These are phyloP conservation scores for Pelecanoides urinatrix DNA, from an alignment of 2,113 vertebrate genomes.

Conservation along the genomic window DNA sequence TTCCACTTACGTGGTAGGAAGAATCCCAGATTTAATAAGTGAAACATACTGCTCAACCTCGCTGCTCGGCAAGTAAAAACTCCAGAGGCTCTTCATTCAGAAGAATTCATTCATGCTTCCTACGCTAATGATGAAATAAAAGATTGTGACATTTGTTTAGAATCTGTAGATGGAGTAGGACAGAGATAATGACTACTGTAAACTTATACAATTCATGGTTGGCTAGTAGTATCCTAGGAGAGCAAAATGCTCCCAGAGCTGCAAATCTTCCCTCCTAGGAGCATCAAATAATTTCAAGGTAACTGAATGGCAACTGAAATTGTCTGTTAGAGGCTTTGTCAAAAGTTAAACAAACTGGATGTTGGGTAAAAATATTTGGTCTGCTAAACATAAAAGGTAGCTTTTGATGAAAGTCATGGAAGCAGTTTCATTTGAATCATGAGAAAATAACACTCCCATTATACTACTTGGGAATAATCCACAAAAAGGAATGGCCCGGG, in stretches of 20 bases:
- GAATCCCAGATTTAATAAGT: rapidly evolving
- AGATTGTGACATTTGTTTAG: background rate
- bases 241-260: background rate
- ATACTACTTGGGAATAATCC: background rate
- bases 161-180: background rate
- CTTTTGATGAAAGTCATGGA: background rate
- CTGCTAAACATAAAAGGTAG: background rate
- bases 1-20: background rate
- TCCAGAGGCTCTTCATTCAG: background rate
- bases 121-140: background rate
- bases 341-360: background rate
- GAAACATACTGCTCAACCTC: background rate
- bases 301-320: background rate
- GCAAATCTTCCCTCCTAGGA: background rate
- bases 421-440: background rate
- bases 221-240: background rate
- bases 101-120: background rate
- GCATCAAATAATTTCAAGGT: background rate
- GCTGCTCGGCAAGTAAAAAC: background rate
- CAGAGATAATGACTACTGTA: background rate
- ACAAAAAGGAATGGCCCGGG: background rate
- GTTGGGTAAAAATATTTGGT: background rate
- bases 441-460: background rate
- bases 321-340: background rate
- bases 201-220: background rate